Evolutionary conservation across 2,797 vertebrate genomes (phyloP).

Genomic region (Eulemur mongoz): DNA sequence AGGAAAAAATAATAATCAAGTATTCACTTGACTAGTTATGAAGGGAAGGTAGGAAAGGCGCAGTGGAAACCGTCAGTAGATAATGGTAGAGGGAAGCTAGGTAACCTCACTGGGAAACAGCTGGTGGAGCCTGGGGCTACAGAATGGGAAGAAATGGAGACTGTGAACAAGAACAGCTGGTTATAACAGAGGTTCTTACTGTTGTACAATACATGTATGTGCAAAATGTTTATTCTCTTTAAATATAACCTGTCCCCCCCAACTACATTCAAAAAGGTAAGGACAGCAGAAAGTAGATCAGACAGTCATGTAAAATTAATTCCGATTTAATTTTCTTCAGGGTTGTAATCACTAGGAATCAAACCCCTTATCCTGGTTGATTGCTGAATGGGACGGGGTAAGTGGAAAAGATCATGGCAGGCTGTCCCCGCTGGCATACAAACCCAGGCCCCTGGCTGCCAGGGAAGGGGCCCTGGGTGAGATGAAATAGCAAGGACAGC

Average conservation of each 20-base stretch:
- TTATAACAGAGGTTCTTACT: constrained; percentile 64
- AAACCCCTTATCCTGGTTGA: neutral
- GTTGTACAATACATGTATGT: constrained; percentile 80
- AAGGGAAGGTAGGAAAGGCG: constrained; percentile 52
- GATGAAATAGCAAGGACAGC: constrained; percentile 40
- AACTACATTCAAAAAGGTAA: constrained; percentile 62
- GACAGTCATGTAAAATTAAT: constrained; percentile 49
- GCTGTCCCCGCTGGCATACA: constrained; percentile 27
- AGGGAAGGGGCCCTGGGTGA: neutral
- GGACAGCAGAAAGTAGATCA: constrained; percentile 60
- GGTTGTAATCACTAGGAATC: constrained; percentile 1
- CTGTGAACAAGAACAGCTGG: constrained; percentile 46
- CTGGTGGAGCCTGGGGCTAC: neutral
- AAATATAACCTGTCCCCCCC: constrained; percentile 49
- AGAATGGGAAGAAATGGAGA: neutral
- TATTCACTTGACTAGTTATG: constrained; percentile 72
- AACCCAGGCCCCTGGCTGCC: constrained; percentile 36
- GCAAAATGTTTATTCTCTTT: constrained; percentile 78
- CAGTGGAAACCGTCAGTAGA: constrained; percentile 13
- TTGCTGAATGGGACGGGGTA: neutral
- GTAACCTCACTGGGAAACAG: constrained; percentile 5
- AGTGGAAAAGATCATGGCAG: neutral
- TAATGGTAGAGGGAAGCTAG: neutral
- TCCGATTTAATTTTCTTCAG: constrained; percentile 36
- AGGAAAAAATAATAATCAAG: constrained; percentile 74